A percentile compares a stretch with the other conserved stretches of the same genome.
Conservation (phyloP, 1,140 invertebrate species). For the Melipona quadrifasciata region DNA sequence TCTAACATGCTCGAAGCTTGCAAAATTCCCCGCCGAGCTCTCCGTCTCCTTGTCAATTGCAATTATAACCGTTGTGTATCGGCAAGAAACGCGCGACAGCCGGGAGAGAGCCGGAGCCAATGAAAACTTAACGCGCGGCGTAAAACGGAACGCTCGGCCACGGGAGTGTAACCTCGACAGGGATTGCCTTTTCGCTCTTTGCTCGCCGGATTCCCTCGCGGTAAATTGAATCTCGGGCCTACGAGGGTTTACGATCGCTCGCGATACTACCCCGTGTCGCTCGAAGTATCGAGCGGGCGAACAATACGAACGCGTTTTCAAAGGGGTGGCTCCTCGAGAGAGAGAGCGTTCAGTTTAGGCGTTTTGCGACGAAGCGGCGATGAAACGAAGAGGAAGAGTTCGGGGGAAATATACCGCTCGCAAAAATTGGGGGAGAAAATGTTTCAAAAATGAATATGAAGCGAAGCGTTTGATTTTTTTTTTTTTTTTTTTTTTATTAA, state of each 20-base stretch:
- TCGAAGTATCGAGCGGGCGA: background rate
- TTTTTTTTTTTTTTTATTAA: too few species aligned
- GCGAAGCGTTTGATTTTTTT: too few species aligned
- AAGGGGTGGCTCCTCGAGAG: background rate
- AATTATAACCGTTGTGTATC: background rate
- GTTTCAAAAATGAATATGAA: too few species aligned
- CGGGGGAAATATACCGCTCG: background rate
- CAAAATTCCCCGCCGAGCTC: background rate
- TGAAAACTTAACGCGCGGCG: conserved; percentile 28
- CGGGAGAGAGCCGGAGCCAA: background rate
- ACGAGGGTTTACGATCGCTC: background rate
- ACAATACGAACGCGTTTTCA: background rate
- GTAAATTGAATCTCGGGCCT: background rate
- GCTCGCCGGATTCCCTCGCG: background rate
- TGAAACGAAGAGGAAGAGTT: background rate
- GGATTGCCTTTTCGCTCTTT: conserved; percentile 1
- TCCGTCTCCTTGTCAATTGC: background rate
- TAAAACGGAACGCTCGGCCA: background rate
- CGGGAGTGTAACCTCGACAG: background rate
- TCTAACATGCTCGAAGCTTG: background rate
- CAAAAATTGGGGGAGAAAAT: too few species aligned
- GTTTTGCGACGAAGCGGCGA: background rate
- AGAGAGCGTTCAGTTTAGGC: too few species aligned
- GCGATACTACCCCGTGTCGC: too few species aligned
- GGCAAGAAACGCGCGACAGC: conserved; percentile 11